A percentile compares a stretch with the other conserved stretches of the same genome.
Evolutionary conservation across 2,888 invertebrate species (phyloP).

Genomic region (Ariolimax columbianus): DNA sequence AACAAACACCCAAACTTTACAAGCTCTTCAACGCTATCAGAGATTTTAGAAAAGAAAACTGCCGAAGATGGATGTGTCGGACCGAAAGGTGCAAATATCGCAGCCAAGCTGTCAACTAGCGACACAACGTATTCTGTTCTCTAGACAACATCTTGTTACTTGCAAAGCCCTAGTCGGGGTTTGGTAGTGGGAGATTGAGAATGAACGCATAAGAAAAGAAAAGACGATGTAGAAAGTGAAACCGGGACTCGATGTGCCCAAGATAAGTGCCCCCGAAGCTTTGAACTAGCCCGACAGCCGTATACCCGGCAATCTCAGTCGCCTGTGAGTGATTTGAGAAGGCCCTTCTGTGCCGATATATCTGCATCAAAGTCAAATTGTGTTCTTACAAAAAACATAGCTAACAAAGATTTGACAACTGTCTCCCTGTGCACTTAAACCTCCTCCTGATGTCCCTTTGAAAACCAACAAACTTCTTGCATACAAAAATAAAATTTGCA

Average conservation of each 20-base stretch:
- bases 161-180: too few species aligned
- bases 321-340: not conserved
- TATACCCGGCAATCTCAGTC: too few species aligned
- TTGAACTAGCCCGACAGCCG: not conserved
- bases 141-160: too few species aligned
- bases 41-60: too few species aligned
- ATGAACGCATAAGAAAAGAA: too few species aligned
- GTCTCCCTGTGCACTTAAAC: not conserved
- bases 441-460: constrained; percentile 20
- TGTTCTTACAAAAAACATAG: not conserved
- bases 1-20: too few species aligned
- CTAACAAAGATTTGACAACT: constrained; percentile 6
- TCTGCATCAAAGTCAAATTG: constrained; percentile 19
- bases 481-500: constrained; percentile 19
- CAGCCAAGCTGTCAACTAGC: too few species aligned
- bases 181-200: too few species aligned
- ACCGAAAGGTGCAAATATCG: too few species aligned
- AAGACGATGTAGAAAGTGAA: not conserved
- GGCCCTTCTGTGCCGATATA: not conserved
- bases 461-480: constrained; percentile 23
- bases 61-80: too few species aligned
- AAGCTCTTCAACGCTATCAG: too few species aligned
- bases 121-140: too few species aligned
- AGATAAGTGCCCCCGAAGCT: not conserved
- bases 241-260: not conserved